These are phyloP conservation scores for Trichogramma pretiosum DNA, from an alignment of 1,140 invertebrate species.

Conservation along the genomic window DNA sequence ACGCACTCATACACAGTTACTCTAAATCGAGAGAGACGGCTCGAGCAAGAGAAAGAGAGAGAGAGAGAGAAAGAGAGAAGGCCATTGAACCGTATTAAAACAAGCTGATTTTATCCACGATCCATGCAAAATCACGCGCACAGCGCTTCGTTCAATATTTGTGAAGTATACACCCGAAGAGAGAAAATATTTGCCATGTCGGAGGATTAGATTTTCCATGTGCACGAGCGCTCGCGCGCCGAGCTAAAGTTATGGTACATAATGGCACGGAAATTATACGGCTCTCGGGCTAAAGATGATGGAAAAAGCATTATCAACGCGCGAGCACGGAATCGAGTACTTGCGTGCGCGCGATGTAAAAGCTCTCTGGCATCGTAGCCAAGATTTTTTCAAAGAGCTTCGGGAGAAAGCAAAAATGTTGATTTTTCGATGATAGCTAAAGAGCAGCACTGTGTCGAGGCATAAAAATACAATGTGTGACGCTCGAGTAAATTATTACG, in stretches of 20 bases:
- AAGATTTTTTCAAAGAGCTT: slow-evolving; percentile 9
- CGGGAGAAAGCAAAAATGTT: slow-evolving; percentile 3
- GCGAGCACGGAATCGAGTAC: background rate
- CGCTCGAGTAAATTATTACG: background rate
- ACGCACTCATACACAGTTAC: too few relatives aligned
- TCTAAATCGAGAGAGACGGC: slow-evolving; percentile 31
- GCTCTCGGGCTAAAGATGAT: too few relatives aligned
- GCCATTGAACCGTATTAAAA: slow-evolving; percentile 41
- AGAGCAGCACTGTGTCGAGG: background rate
- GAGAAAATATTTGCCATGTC: too few relatives aligned
- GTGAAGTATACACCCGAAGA: slow-evolving; percentile 10
- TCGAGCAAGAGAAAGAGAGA: too few relatives aligned
- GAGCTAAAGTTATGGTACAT: too few relatives aligned
- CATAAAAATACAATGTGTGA: background rate
- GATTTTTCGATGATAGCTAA: slow-evolving; percentile 8
- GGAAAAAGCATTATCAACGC: too few relatives aligned
- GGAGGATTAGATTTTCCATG: too few relatives aligned
- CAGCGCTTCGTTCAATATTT: background rate
- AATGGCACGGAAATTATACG: too few relatives aligned
- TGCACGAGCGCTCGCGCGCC: too few relatives aligned
- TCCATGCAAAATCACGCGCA: background rate
- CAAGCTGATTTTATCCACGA: background rate
- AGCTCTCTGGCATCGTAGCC: background rate
- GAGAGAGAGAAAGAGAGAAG: slow-evolving; percentile 16
- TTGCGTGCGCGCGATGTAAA: background rate